Evolutionary conservation across 2,113 vertebrate genomes (phyloP).

Genomic region (Apodemus sylvaticus): DNA sequence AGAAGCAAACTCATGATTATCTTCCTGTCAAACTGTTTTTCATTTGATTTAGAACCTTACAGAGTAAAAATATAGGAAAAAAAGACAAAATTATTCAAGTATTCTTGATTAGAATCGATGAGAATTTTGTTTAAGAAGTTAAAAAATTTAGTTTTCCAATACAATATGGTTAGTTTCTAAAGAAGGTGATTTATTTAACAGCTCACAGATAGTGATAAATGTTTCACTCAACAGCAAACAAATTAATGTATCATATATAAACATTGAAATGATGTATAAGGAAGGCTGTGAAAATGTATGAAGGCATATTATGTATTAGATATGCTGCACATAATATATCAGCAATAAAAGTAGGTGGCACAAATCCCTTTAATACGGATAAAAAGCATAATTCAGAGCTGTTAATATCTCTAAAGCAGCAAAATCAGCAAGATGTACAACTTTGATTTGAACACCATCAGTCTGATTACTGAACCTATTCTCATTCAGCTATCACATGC

Average conservation of each 20-base stretch:
- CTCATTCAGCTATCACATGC: neutral
- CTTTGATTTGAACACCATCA: neutral
- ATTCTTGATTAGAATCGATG: neutral
- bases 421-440: neutral
- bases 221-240: neutral
- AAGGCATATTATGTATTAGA: neutral
- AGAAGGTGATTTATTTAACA: slow-evolving; percentile 8
- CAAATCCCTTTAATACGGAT: slow-evolving; percentile 38
- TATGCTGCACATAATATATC: neutral
- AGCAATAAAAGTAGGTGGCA: neutral
- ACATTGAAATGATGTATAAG: slow-evolving; percentile 15
- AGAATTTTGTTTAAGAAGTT: neutral
- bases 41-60: neutral
- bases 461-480: neutral
- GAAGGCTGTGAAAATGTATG: neutral
- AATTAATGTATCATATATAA: slow-evolving; percentile 45
- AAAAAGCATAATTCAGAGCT: slow-evolving; percentile 17
- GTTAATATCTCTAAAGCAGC: neutral
- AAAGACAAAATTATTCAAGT: neutral
- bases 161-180: neutral
- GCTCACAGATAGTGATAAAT: neutral
- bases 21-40: neutral
- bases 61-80: neutral
- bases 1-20: neutral
- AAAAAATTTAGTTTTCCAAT: neutral